Percentiles rank a stretch among this genome's conserved stretches.
Evolutionary conservation across 2,797 vertebrate genomes (phyloP).

Genomic region (Lithobates sylvaticus): DNA sequence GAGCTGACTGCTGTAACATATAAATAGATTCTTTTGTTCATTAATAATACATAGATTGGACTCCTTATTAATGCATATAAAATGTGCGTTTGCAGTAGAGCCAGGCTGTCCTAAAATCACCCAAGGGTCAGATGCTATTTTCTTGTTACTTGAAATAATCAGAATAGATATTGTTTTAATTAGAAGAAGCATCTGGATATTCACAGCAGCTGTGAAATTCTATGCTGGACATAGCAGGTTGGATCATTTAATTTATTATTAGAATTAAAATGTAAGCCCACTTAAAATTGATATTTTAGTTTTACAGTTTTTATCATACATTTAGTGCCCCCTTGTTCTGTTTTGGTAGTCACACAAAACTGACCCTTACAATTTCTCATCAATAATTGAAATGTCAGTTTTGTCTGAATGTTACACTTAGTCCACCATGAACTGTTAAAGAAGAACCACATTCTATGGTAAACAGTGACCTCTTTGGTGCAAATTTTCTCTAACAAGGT

Average conservation of each 20-base stretch:
- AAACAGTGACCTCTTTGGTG: too few species aligned
- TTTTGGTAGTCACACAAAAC: too few species aligned
- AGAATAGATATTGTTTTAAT: conserved; percentile 31
- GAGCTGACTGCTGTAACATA: not conserved
- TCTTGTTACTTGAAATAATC: conserved; percentile 24
- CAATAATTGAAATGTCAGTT: too few species aligned
- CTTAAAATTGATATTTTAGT: too few species aligned
- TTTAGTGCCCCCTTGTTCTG: too few species aligned
- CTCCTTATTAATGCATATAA: conserved; percentile 13
- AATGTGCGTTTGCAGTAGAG: not conserved
- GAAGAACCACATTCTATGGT: too few species aligned
- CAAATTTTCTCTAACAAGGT: too few species aligned
- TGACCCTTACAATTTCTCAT: too few species aligned
- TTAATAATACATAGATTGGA: conserved; percentile 14
- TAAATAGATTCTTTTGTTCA: not conserved
- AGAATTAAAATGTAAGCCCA: too few species aligned
- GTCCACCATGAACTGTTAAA: too few species aligned
- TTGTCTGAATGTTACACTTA: too few species aligned
- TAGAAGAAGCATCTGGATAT: conserved; percentile 2
- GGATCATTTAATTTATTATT: not conserved
- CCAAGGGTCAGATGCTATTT: not conserved
- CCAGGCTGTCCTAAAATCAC: conserved; percentile 28
- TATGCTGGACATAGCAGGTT: not conserved
- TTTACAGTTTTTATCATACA: too few species aligned
- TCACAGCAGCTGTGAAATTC: not conserved